phyloP scores from a whole-genome alignment of 1,140 invertebrate genomes.

The Halictus rubicundus region DNA sequence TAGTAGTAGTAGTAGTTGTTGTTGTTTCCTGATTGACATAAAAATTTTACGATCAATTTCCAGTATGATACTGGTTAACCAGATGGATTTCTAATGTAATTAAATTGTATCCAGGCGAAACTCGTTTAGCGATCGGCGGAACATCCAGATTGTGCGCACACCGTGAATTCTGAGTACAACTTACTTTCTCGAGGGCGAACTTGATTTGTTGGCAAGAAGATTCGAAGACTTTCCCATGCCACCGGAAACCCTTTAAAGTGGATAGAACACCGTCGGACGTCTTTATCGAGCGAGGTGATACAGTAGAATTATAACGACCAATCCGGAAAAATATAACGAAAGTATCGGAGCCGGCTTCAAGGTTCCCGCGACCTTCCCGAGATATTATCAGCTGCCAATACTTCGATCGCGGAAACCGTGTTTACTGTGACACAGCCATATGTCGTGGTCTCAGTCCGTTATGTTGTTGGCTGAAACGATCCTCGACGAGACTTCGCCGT shows the following conservation, averaged over 20 bases:
- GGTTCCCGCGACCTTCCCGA: neutral
- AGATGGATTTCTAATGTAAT: neutral
- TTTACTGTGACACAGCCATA: neutral
- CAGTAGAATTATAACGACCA: neutral
- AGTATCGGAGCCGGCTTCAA: neutral
- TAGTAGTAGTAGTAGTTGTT: too few species aligned
- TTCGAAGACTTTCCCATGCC: constrained; percentile 2
- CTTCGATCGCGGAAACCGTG: neutral
- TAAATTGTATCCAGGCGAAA: neutral
- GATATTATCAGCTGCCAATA: neutral
- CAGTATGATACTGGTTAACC: too few species aligned
- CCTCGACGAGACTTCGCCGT: neutral
- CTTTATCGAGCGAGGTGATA: neutral
- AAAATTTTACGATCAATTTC: too few species aligned
- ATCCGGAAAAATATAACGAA: neutral
- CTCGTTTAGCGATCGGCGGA: neutral
- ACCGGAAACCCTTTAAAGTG: constrained; percentile 47
- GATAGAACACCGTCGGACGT: constrained; percentile 31
- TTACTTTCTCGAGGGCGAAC: neutral
- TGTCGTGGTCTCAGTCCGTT: neutral
- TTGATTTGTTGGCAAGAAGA: constrained; percentile 6
- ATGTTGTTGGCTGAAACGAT: neutral
- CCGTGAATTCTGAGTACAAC: neutral
- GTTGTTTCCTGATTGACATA: too few species aligned
- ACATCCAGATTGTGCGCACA: neutral